phyloP scores from a whole-genome alignment of 2,797 vertebrate genomes.

The Helarctos malayanus region DNA sequence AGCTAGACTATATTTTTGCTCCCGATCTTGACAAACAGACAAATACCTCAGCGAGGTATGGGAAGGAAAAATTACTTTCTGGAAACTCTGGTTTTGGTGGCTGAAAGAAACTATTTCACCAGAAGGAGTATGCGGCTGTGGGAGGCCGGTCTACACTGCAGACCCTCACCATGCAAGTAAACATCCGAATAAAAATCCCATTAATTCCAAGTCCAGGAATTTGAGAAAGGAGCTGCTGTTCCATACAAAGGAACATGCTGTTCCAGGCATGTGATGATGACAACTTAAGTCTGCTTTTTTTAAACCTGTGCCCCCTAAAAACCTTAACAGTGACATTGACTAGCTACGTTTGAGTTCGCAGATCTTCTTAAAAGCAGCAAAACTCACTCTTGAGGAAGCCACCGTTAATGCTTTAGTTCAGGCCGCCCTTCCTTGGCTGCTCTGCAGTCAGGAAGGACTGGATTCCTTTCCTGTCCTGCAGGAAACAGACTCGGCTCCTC shows the following conservation, averaged over 20 bases:
- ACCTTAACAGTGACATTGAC: not conserved
- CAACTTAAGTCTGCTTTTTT: not conserved
- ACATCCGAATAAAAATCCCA: fast-evolving
- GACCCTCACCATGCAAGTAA: fast-evolving
- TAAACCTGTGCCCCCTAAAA: not conserved
- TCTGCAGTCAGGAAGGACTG: not conserved
- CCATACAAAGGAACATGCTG: not conserved
- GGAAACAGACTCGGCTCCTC: not conserved
- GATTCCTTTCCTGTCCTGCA: not conserved
- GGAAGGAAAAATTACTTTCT: not conserved
- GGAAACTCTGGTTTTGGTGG: not conserved
- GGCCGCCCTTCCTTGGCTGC: fast-evolving
- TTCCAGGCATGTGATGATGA: not conserved
- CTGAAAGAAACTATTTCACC: not conserved
- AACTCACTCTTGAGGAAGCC: not conserved
- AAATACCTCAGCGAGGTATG: not conserved
- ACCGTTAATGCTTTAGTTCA: no score
- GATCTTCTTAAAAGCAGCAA: not conserved
- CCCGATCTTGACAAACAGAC: not conserved
- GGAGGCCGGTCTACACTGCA: fast-evolving
- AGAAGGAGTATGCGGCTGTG: fast-evolving
- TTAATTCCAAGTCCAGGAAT: not conserved
- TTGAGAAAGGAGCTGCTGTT: not conserved
- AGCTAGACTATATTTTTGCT: not conserved
- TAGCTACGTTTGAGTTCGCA: not conserved